Conservation (phyloP, 2,797 vertebrate genomes). For the Sus cebifrons region DNA sequence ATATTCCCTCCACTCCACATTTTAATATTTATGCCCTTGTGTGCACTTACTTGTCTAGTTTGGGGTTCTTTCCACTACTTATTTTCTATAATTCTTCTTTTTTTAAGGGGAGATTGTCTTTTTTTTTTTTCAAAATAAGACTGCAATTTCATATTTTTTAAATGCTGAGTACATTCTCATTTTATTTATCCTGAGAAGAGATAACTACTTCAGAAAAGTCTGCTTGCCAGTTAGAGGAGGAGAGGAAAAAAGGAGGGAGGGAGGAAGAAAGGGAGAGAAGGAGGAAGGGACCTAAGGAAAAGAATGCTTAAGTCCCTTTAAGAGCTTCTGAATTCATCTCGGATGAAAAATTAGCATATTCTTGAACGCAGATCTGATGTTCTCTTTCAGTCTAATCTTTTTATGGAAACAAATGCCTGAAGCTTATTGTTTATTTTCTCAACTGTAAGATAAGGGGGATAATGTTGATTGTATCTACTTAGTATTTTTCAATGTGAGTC, state of each 20-base stretch:
- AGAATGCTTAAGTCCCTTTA: not conserved
- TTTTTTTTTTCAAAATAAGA: not conserved
- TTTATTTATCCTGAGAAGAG: not conserved
- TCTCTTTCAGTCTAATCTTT: constrained; percentile 26
- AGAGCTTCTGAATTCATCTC: not conserved
- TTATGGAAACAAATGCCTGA: not conserved
- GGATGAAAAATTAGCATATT: not conserved
- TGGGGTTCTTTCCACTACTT: not conserved
- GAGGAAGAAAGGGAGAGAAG: accelerated
- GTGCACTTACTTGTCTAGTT: not conserved
- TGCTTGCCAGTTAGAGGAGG: not conserved
- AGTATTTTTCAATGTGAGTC: not conserved
- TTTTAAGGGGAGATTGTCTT: not conserved
- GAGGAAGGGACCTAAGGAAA: not conserved
- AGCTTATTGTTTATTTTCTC: constrained; percentile 32
- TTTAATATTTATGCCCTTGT: not conserved
- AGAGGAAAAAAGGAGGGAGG: not conserved
- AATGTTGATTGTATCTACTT: not conserved
- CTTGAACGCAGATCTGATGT: not conserved
- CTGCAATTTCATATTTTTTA: not conserved
- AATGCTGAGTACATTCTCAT: not conserved
- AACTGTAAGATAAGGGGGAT: not conserved
- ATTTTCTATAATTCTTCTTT: not conserved
- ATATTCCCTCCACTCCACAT: not conserved
- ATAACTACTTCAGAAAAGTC: not conserved